Evolutionary conservation across 2,113 vertebrate species (phyloP), one percentile per base, ranked within the genome.

Genomic region (Cochlearius cochlearius): DNA sequence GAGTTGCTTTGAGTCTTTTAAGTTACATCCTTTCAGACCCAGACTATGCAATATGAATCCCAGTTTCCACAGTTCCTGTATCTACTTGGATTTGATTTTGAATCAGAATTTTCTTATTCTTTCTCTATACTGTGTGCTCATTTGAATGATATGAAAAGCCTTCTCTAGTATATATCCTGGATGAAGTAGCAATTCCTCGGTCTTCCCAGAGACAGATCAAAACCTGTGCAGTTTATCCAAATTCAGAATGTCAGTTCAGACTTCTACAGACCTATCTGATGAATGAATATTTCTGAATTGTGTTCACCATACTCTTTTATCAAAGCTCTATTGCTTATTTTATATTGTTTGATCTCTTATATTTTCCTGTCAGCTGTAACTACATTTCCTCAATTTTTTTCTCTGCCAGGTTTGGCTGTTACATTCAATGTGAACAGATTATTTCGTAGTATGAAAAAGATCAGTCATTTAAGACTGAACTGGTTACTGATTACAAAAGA

Each of bases 301-400:
- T 25, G 11, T 86, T 92, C 25, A 4, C 60, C 49, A 45, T 52
- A 34, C 77, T 85, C 68, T 69, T 91, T 87, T 64, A 62, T 85
- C 81, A 87, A 58, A 87, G 26, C 53, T 84, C 49, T 39, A 5
- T 69, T 84, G 29, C 72, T 94, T 75, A 63, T 83, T 96, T 86
- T 43, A 47, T 85, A 39, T 88, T 91, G 62, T 69, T 94, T 53
- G 52, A 49, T 67, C 53, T 87, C 73, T 86, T 81, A 23, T 79
- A 63, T 91, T 92, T 94, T 80, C 47, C 67, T 71, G 75, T 92
- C 88, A 80, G 79, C 82, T 77, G 30, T 71, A 93, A 90, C 41
- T 78, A 52, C 34, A 16, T 77, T 83, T 84, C 47, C 62, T 90
- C 53, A 16, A 14, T 4, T 15, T 66, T 86, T 79, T 74, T 36